Conservation (phyloP, 2,797 vertebrate species). For the Molossus molossus region DNA sequence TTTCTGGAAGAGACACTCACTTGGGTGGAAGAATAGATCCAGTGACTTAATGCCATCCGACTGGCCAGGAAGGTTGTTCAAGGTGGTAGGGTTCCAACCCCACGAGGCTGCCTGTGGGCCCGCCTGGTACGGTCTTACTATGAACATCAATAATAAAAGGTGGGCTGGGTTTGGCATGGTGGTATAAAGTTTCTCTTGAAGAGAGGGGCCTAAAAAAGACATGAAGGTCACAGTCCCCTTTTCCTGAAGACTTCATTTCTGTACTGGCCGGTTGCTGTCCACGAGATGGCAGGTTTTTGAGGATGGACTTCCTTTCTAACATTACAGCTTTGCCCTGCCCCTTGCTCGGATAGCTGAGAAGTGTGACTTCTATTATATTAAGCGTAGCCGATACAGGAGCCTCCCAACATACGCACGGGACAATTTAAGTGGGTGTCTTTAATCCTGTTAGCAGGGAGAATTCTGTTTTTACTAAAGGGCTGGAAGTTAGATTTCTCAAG, state of each 20-base stretch:
- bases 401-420: neutral
- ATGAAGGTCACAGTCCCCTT: neutral
- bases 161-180: conserved; percentile 5
- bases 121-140: neutral
- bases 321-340: neutral
- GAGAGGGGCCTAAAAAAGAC: neutral
- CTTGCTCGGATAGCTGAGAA: neutral
- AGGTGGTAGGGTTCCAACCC: neutral
- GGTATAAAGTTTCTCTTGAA: neutral
- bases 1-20: conserved; percentile 85
- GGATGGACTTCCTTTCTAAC: conserved; percentile 51
- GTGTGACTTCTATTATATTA: conserved; percentile 48
- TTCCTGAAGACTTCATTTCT: neutral
- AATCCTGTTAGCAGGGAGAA: neutral
- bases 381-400: neutral
- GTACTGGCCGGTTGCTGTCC: neutral
- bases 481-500: conserved; percentile 29
- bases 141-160: neutral
- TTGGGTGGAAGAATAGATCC: conserved; percentile 85
- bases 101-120: neutral
- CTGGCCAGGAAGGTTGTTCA: conserved; percentile 80
- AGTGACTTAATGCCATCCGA: conserved; percentile 80
- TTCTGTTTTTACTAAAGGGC: neutral
- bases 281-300: neutral
- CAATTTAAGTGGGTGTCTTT: neutral